Evolutionary conservation across 2,113 vertebrate genomes (phyloP), one percentile per base, ranked within the genome.

Genomic region (Oreochromis spilurus): DNA sequence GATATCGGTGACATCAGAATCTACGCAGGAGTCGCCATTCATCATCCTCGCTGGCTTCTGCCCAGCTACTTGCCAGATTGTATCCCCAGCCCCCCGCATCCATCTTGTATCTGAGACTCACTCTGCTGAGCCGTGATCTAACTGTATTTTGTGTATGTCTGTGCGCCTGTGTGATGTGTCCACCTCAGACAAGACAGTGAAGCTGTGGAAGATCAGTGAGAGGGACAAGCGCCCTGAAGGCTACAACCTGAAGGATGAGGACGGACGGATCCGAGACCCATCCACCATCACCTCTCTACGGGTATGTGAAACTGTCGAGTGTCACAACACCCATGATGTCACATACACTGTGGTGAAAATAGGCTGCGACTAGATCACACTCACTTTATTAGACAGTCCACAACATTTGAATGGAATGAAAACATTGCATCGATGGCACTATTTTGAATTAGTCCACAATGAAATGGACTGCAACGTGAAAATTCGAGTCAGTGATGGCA

Each of bases 201-300:
- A 99, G 96, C 97, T 99, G 80, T 99, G 99, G 99, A 99, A 99
- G 93, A 98, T 99, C 93, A 99, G 99, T n/a, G 99, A 99, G 94
- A 92, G 98, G 77, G 99, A 99, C 95, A 99, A 99, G 94, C 97
- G 99, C 45, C 98, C 99, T 0, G 98, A 99, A 92, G 99, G 99
- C 67, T 99, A 99, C 96, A 99, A 99, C 90, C 97, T 99, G 75
- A 99, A 99, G 94, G 99, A 99, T 92, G 98, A 99, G 72, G 98
- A 99, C 0, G 99, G 99, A 79, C 97, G 98, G 16, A 97, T 99
- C 62, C 97, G 98, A 91, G 97, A 99, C 92, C 99, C 99, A 19
- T 95, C 97, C 86, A 99, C 98, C 94, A 99, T 99, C 96, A 99
- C 99, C 3, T 93, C 97, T 45, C 95, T 99, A 9, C 96, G 98